These are phyloP conservation scores for Puma concolor DNA, from an alignment of 2,113 vertebrate genomes.

Conservation along the genomic window DNA sequence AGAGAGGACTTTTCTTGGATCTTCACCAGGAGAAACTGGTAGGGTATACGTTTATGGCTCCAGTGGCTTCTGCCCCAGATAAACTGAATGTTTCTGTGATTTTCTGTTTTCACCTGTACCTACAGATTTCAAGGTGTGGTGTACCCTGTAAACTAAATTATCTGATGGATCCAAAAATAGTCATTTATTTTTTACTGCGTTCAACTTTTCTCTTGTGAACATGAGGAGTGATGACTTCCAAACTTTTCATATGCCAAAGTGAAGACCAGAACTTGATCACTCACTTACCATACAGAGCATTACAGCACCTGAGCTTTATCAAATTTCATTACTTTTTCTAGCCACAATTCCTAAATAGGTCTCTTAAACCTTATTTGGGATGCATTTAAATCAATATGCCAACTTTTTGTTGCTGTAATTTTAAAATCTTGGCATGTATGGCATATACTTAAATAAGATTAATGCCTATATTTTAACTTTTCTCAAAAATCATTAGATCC, in stretches of 20 bases:
- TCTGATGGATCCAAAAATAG: background rate
- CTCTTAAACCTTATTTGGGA: background rate
- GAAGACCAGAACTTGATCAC: background rate
- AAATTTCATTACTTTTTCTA: background rate
- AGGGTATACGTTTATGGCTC: background rate
- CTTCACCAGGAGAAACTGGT: background rate
- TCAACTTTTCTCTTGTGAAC: background rate
- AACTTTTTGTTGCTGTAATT: background rate
- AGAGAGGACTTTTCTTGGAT: background rate
- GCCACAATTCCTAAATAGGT: background rate
- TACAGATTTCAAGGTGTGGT: background rate
- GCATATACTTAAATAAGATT: background rate
- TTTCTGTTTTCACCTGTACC: background rate
- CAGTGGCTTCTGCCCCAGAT: background rate
- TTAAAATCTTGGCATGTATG: background rate
- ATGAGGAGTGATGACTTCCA: background rate
- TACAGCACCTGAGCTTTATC: background rate
- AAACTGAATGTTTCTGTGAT: background rate
- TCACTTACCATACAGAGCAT: background rate
- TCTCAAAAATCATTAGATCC: background rate
- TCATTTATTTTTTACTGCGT: background rate
- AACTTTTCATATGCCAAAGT: background rate
- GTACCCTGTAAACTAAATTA: background rate
- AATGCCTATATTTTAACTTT: background rate
- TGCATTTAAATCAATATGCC: background rate